These are phyloP conservation scores for Epizoanthus ramosus DNA, from an alignment of 92 coral and sea anemone genomes.

Conservation along the genomic window DNA sequence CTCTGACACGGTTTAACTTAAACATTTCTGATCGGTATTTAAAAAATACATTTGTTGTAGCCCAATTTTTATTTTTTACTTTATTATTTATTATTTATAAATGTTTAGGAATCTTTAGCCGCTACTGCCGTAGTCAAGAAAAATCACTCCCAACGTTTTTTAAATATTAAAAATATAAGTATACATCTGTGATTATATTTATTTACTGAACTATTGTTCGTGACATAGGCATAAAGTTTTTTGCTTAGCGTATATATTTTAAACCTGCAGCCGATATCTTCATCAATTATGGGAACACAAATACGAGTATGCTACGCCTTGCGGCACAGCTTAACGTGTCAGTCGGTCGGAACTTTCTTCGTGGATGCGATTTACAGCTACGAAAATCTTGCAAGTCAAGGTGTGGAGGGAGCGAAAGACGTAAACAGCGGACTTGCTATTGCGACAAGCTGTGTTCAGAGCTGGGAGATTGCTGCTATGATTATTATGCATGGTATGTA, in stretches of 20 bases:
- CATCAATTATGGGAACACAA: background rate
- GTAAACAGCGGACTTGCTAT: background rate
- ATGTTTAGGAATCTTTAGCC: too few species aligned
- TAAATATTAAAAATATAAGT: background rate
- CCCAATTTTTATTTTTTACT: too few species aligned
- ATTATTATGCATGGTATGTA: constrained; percentile 23
- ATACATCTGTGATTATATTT: background rate
- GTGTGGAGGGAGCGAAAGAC: constrained; percentile 15
- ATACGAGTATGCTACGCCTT: background rate
- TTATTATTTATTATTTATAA: too few species aligned
- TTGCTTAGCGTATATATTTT: background rate
- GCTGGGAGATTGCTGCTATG: constrained; percentile 19
- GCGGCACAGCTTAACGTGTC: constrained; percentile 10
- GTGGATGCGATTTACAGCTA: background rate
- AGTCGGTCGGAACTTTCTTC: background rate
- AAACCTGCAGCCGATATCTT: background rate
- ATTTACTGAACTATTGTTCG: background rate
- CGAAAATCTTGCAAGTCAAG: background rate
- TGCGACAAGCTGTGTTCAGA: constrained; percentile 1
- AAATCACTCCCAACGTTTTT: too few species aligned
- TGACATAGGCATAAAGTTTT: background rate
- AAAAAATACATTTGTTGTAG: too few species aligned
- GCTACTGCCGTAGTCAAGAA: too few species aligned
- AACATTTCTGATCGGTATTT: too few species aligned
- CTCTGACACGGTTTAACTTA: too few species aligned